Evolutionary conservation across 2,888 invertebrate genomes (phyloP), one percentile per base, ranked within the genome.

Genomic region (Odontothrips loti): DNA sequence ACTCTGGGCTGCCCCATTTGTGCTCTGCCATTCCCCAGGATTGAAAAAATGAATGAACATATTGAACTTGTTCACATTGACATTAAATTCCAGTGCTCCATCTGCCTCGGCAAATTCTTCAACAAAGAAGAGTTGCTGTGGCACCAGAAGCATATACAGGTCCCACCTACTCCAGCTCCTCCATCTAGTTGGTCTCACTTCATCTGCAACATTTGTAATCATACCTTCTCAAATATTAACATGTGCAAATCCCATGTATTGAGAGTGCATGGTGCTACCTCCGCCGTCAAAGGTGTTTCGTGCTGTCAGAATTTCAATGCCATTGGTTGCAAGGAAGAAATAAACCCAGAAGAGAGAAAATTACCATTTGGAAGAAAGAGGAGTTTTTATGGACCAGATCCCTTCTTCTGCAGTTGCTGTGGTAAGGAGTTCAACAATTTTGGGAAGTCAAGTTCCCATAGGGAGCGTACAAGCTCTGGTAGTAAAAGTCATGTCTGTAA

Each of bases 141-240:
- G 68, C 68, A 75, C 23, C 68, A 75, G 27, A 75, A 75, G 27
- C 68, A 75, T 75, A 4, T 27, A 8, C 12, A 23, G 68, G 27
- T 75, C 10, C 68, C 68, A 10, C 12, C 23, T 27, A 27, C 27
- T 10, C 12, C 68, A 27, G 23, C 68, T 9, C 12, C 68, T 27
- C 27, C 23, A 27, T 75, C 68, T 12, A 75, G 27, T 12, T 75
- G 68, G 68, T 75, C 68, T 75, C 68, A 75, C 23, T 75, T 75
- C 68, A 75, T 75, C 27, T 75, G 68, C 27, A 75, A 75, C 23
- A 75, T 75, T 6, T 75, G 68, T 75, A 75, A 75, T 27, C 68
- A 75, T 75, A 75, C 12, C 12, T 75, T 75, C 68, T 75, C 68
- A 23, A 75, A 75, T 27, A 75, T 75, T 1, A 75, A 75, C 27